phyloP scores from a whole-genome alignment of 1,140 invertebrate species.

The Chlorops oryzae region DNA sequence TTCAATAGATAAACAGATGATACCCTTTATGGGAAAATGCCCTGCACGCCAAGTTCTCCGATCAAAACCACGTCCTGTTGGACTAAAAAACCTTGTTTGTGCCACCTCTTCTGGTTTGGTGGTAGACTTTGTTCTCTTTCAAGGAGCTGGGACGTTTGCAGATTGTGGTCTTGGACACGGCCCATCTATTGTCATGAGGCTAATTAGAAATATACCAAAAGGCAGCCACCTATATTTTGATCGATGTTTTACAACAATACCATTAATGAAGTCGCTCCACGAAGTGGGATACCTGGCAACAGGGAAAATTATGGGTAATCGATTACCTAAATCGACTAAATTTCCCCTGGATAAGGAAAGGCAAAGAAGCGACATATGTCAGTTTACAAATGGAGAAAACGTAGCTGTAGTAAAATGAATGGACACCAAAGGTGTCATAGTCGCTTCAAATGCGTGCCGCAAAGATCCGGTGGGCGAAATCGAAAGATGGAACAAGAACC shows the following conservation, averaged over 20 bases:
- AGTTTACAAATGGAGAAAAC: slow-evolving; percentile 2
- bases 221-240: slow-evolving; percentile 4
- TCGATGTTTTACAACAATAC: slow-evolving; percentile 6
- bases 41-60: too few species aligned
- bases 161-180: slow-evolving; percentile 5
- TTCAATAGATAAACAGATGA: slow-evolving; percentile 5
- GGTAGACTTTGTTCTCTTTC: too few species aligned
- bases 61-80: too few species aligned
- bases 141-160: slow-evolving; percentile 5
- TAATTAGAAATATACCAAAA: not conserved
- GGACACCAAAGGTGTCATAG: slow-evolving; percentile 3
- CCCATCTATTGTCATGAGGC: not conserved
- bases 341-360: slow-evolving; percentile 1
- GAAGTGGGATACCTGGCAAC: slow-evolving; percentile 2
- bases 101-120: too few species aligned
- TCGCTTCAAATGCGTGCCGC: too few species aligned
- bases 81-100: too few species aligned
- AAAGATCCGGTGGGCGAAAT: too few species aligned
- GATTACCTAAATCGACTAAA: not conserved
- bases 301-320: slow-evolving; percentile 6
- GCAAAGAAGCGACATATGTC: slow-evolving; percentile 1
- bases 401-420: slow-evolving; percentile 3
- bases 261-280: too few species aligned
- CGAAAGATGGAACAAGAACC: too few species aligned
- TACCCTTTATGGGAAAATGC: too few species aligned